These are phyloP conservation scores for Mohoua ochrocephala DNA, from an alignment of 2,113 vertebrate species.

Conservation along the genomic window DNA sequence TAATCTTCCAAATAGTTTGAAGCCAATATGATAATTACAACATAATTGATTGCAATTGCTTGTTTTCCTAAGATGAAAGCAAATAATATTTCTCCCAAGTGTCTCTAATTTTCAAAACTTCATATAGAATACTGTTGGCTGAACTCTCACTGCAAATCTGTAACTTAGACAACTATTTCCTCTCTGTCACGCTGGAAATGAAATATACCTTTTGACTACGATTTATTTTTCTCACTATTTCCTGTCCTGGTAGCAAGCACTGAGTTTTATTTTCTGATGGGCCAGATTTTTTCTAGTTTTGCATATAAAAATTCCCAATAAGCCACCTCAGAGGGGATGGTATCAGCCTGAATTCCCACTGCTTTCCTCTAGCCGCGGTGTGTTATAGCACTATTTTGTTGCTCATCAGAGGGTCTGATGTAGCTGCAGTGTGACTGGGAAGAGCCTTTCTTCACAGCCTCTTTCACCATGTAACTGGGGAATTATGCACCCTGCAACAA, in stretches of 20 bases:
- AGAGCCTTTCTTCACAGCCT: background rate
- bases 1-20: constrained; percentile 26
- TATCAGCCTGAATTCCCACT: background rate
- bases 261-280: background rate
- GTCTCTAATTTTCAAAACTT: background rate
- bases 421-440: background rate
- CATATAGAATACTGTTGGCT: background rate
- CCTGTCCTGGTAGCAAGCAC: background rate
- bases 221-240: background rate
- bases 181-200: background rate
- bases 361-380: background rate
- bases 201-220: background rate
- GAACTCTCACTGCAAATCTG: background rate
- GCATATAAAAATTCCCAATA: background rate
- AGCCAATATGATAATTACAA: constrained; percentile 9
- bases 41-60: constrained; percentile 7
- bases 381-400: background rate
- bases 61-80: background rate
- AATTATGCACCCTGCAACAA: background rate
- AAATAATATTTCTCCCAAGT: background rate
- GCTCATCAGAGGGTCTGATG: background rate
- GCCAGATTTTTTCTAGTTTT: background rate
- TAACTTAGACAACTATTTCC: background rate
- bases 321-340: background rate
- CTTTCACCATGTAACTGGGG: background rate